These are phyloP conservation scores for Dynastes tityus DNA, from an alignment of 2,888 invertebrate species.

Conservation along the genomic window DNA sequence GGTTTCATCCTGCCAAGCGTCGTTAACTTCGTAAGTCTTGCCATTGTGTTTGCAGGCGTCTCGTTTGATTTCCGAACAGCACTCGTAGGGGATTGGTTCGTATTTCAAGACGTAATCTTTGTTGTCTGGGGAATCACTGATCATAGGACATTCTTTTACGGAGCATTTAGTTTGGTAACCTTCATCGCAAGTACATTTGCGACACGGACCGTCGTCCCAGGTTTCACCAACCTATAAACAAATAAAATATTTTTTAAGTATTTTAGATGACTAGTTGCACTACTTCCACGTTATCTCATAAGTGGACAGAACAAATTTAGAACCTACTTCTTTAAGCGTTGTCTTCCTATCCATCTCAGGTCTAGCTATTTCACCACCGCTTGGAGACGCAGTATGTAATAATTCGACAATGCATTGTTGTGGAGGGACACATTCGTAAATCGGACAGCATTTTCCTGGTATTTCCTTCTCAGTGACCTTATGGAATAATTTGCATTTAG, in stretches of 20 bases:
- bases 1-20: conserved; percentile 73
- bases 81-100: conserved; percentile 73
- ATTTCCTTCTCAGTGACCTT: conserved; percentile 65
- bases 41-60: conserved; percentile 74
- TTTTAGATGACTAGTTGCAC: too few species aligned
- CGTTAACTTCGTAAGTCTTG: conserved; percentile 71
- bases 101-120: conserved; percentile 75
- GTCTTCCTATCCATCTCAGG: conserved; percentile 69
- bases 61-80: conserved; percentile 77
- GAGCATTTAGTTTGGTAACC: conserved; percentile 71
- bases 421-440: conserved; percentile 78
- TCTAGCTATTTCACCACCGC: conserved; percentile 73
- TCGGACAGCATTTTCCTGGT: conserved; percentile 77
- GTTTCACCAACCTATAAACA: conserved; percentile 72
- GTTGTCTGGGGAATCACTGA: conserved; percentile 69
- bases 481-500: conserved; percentile 76
- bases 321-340: conserved; percentile 73
- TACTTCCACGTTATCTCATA: too few species aligned
- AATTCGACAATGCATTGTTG: conserved; percentile 78
- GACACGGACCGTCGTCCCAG: conserved; percentile 83
- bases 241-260: too few species aligned
- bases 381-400: conserved; percentile 72
- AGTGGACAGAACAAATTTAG: too few species aligned
- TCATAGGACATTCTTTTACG: conserved; percentile 72
- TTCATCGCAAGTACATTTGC: conserved; percentile 75